Evolutionary conservation across 2,888 invertebrate genomes (phyloP), one percentile per base, ranked within the genome.

Genomic region (Hemistola chrysoprasaria): DNA sequence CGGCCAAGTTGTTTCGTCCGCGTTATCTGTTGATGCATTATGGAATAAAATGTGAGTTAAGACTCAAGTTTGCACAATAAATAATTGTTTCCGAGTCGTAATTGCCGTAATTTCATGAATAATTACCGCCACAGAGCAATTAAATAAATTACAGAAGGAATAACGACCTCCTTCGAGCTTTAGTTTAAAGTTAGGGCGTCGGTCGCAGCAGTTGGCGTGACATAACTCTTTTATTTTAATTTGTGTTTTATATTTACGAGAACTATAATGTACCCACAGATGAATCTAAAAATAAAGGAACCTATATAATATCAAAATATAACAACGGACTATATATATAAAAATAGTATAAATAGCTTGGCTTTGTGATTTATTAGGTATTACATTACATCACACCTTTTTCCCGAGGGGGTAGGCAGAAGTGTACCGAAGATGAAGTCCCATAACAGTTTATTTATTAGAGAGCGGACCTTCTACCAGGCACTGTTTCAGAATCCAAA

Each of bases 81-180:
- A 88, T 88, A 87, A 87, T 86, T 87, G 87, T 87, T 87, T 85
- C 85, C 69, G 54, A 77, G 81, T 74, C 86, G 74, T 87, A 88
- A 88, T 88, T 86, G 86, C 88, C 84, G 88, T 86, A 88, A 88
- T 88, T 88, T 87, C 86, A 88, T 88, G 88, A 88, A 87, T 88
- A 88, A 88, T 88, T 86, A 84, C 86, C 74, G 78, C 85, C 86
- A 79, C 81, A 86, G 81, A 79, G 87, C 87, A 88, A 88, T 88
- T 88, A 88, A 85, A 88, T 88, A 87, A 88, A 88, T 88, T 86
- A 87, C 79, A 70, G 76, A 76, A 74, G 78, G 78, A 86, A 78
- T 85, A 84, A 85, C 85, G 86, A 77, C 72, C 86, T 81, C 80
- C 78, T 81, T 78, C 66, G 75, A 71, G 83, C 69, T 78, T 79